phyloP scores from a whole-genome alignment of 2,113 vertebrate genomes.

The Ramphastos sulfuratus region DNA sequence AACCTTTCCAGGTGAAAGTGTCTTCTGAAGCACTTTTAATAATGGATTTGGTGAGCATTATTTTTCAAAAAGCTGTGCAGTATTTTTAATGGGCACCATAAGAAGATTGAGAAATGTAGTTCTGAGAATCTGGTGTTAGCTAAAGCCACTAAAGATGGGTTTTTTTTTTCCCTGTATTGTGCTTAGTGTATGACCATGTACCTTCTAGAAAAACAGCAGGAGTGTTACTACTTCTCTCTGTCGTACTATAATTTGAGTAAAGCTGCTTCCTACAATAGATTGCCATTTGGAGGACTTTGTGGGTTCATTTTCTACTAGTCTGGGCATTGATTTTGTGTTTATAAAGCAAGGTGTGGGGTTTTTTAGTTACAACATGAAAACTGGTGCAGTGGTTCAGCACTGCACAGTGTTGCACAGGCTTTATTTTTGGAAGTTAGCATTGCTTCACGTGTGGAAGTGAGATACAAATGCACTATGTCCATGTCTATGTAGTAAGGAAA shows the following conservation, averaged over 20 bases:
- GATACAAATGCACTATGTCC: neutral
- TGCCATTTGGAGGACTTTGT: neutral
- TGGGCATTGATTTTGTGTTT: neutral
- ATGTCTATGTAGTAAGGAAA: fast-evolving
- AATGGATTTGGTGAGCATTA: conserved; percentile 93
- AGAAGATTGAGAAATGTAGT: neutral
- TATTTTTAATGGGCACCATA: neutral
- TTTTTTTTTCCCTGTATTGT: neutral
- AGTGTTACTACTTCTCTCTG: neutral
- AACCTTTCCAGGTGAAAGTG: conserved; percentile 92
- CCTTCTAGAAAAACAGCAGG: conserved; percentile 13
- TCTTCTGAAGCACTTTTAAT: conserved; percentile 92
- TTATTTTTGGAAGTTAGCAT: neutral
- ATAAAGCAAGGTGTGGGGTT: neutral
- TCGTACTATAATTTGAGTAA: neutral
- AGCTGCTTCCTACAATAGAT: neutral
- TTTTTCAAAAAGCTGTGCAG: neutral
- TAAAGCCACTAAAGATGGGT: conserved; percentile 28
- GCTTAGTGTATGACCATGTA: neutral
- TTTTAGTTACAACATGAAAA: neutral
- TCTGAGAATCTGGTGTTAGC: conserved; percentile 43
- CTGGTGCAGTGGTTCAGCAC: neutral
- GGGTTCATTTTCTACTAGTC: neutral
- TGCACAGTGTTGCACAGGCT: neutral
- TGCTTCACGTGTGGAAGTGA: fast-evolving